Conservation (phyloP, 2,888 invertebrate species). For the Drosophila neoperkinsi region DNA sequence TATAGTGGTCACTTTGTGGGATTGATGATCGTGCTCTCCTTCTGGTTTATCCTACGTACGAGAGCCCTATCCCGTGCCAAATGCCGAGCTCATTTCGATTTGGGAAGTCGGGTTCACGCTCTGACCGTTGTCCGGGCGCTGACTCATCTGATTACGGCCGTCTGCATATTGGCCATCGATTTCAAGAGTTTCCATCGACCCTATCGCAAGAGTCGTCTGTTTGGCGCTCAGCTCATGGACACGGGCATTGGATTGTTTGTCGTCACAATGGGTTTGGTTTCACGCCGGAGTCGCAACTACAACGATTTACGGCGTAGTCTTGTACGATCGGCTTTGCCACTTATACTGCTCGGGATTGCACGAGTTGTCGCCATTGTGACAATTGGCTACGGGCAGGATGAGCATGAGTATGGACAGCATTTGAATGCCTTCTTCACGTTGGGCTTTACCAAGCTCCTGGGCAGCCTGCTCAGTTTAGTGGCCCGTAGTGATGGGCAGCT, state of each 20-base stretch:
- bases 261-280: slow-evolving; percentile 92
- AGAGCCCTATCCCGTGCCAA: slow-evolving; percentile 40
- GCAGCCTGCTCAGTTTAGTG: slow-evolving; percentile 85
- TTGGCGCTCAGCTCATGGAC: slow-evolving; percentile 97
- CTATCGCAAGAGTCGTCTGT: slow-evolving; percentile 94
- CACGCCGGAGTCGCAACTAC: slow-evolving; percentile 85
- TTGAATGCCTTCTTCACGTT: slow-evolving; percentile 99
- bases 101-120: slow-evolving; percentile 83
- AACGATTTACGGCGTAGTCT: slow-evolving; percentile 66
- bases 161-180: slow-evolving; percentile 97
- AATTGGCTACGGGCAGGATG: slow-evolving; percentile 93
- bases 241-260: slow-evolving; percentile 96
- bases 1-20: slow-evolving; percentile 70
- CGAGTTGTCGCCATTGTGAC: slow-evolving; percentile 88
- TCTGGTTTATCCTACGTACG: slow-evolving; percentile 38
- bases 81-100: slow-evolving; percentile 51
- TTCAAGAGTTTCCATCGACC: slow-evolving; percentile 94
- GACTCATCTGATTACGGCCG: slow-evolving; percentile 90
- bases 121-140: slow-evolving; percentile 90
- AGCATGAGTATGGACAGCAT: slow-evolving; percentile 97
- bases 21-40: slow-evolving; percentile 23
- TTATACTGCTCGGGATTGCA: slow-evolving; percentile 88
- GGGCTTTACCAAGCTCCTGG: slow-evolving; percentile 91
- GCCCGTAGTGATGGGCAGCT: slow-evolving; percentile 72
- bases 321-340: slow-evolving; percentile 82